Evolutionary conservation across 2,113 vertebrate species (phyloP).

Genomic region (Neogobius melanostomus): DNA sequence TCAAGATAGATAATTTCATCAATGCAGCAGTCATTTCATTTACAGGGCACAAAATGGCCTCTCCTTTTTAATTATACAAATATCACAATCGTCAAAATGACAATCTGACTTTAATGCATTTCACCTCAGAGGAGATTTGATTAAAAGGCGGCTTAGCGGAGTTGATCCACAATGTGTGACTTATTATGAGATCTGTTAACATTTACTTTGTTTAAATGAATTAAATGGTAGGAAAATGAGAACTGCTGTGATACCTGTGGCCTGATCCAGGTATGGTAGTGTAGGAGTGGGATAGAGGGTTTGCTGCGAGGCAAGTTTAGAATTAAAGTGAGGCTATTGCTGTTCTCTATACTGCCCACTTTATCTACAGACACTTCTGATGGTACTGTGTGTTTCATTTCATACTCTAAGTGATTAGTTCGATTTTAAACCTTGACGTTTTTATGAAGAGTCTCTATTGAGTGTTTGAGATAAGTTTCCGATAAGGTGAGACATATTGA

Average conservation of each 20-base stretch:
- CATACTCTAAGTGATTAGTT: too few relatives aligned
- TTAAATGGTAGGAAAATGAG: not conserved
- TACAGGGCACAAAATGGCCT: constrained; percentile 61
- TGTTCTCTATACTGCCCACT: not conserved
- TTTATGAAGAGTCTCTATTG: too few relatives aligned
- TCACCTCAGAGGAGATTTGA: constrained; percentile 54
- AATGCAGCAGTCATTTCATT: constrained; percentile 69
- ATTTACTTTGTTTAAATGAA: constrained; percentile 17
- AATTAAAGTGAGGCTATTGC: not conserved
- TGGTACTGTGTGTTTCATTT: too few relatives aligned
- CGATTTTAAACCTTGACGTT: too few relatives aligned
- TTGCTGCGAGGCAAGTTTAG: not conserved
- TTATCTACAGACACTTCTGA: too few relatives aligned
- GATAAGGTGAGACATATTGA: too few relatives aligned
- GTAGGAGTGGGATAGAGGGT: not conserved
- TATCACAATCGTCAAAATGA: constrained; percentile 69
- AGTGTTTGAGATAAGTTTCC: too few relatives aligned
- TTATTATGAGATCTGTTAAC: constrained; percentile 22
- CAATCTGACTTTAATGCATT: constrained; percentile 52
- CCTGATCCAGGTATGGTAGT: not conserved
- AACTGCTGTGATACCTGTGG: not conserved
- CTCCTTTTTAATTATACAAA: constrained; percentile 76
- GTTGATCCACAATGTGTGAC: constrained; percentile 21
- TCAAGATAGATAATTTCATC: constrained; percentile 77
- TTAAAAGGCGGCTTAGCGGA: constrained; percentile 54